phyloP scores from a whole-genome alignment of 2,888 invertebrate species.

The Drosophila nr. fundita region DNA sequence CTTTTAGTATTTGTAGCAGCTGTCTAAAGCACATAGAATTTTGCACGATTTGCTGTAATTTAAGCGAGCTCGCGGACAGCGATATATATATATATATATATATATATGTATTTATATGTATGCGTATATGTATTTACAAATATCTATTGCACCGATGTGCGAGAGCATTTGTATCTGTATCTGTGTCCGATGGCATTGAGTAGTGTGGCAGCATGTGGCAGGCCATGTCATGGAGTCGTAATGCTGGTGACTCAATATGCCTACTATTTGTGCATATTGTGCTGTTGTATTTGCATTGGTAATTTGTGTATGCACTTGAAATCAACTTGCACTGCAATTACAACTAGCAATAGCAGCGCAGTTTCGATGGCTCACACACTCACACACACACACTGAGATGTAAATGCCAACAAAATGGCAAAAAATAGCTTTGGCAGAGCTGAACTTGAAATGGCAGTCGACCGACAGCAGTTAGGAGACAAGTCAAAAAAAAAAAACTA shows the following conservation, averaged over 20 bases:
- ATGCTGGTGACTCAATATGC: conserved; percentile 71
- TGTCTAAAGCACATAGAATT: conserved; percentile 72
- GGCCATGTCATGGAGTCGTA: conserved; percentile 52
- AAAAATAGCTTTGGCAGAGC: conserved; percentile 26
- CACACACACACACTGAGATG: background rate
- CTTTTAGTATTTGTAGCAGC: conserved; percentile 56
- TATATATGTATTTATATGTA: conserved; percentile 6
- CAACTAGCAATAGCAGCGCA: conserved; percentile 52
- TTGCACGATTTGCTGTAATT: conserved; percentile 75
- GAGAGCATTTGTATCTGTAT: conserved; percentile 36
- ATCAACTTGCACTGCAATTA: conserved; percentile 57
- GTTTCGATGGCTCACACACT: conserved; percentile 32
- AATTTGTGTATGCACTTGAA: conserved; percentile 82
- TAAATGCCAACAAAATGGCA: conserved; percentile 19
- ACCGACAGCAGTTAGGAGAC: conserved; percentile 40
- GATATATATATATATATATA: conserved; percentile 11
- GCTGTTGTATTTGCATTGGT: conserved; percentile 73
- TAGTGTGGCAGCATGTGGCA: conserved; percentile 39
- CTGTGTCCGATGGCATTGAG: conserved; percentile 72
- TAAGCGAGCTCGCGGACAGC: conserved; percentile 30
- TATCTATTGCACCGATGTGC: conserved; percentile 13
- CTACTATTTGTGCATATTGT: conserved; percentile 55
- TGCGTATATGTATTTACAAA: conserved; percentile 11
- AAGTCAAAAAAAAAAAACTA: background rate
- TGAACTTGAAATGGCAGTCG: conserved; percentile 72